Evolutionary conservation across 92 coral and sea anemone genomes (phyloP), one percentile per base, ranked within the genome.

Genomic region (Anthopleura xanthogrammica): DNA sequence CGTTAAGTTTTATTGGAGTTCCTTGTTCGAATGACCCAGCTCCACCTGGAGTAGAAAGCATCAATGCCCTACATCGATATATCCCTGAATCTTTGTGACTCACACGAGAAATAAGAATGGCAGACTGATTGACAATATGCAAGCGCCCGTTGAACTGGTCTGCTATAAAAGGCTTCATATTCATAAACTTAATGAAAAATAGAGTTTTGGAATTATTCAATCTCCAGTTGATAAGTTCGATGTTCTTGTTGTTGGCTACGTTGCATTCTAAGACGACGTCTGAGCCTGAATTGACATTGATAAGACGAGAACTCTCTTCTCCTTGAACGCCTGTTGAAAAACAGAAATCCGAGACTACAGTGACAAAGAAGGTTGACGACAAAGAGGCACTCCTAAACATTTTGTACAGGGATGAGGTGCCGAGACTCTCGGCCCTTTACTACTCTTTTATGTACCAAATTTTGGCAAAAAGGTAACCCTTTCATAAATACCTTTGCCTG

Each of bases 161-260:
- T 2, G 42, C 81, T 62, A 96, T 90, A 68, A 85, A 90, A 6
- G 98, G 93, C 41, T 92, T 90, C 66, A 92, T 87, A 66, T 87
- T 88, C 92, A 92, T 91, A 79, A 92, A 96, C 89, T 94, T 96
- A 57, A 92, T 85, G 60, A 94, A 90, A 60, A 96, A 76, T 36
- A 94, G 83, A 52, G 87, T 90, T 75, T 88, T 90, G 46, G 99
- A 92, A 41, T 90, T 91, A 77, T 90, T 92, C 80, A 86, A 85
- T 60, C 92, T 91, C 99, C 99, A 96, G 80, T 92, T 95, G 60
- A 94, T 78, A 83, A 91, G 84, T 20, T 91, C 87, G 7, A 90
- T 79, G 0, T 80, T 65, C 29, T 83, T 75, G 54, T 75, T 80
- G 41, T 77, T 84, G n/a, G 77, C 80, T 41, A 84, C 75, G 52